Base-by-base conservation (phyloP, 1,140 invertebrate species). In the Meloidogyne chitwoodi region DNA sequence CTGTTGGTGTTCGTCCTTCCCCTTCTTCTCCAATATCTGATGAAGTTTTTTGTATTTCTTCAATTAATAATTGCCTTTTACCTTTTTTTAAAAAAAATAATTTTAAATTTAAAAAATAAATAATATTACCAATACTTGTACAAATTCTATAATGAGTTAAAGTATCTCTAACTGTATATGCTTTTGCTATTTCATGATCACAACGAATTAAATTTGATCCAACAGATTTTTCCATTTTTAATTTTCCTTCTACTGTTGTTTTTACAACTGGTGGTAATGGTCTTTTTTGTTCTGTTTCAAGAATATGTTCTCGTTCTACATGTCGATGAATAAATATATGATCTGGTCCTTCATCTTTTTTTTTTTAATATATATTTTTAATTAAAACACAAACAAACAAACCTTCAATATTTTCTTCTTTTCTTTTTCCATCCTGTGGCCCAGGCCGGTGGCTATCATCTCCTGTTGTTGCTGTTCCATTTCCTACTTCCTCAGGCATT, bases 141-240 rank as follows among this genome's bases (percentile, higher is more conserved):
- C 68, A 27, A 67, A 82, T 82, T 56, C 56, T 64, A 67, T 82
- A 82, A 56, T 83, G 82, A 11, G 82, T 82, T 19, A 73, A 74
- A 1, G 82, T 84, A 41, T 82, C 80, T 26, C 82, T 72, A 66
- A 82, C 74, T 24, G 81, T 82, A 68, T 81, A 81, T 5, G 80
- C 80, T 41, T 83, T 82, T 6, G 79, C 74, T n/a, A 84, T 75
- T 41, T 68, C 66, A 44, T 82, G 79, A 27, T 82, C 80, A 44
- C 82, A 69, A 56, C 48, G 66, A 16, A 61, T 12, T 26, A 81
- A 63, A 31, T 83, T 38, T 16, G 82, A 22, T 14, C 80, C 80
- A 24, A 82, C 80, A 26, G 74, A 76, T 68, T 82, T 82, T 63
- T 82, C 82, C 74, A 83, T 83, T 75, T 83, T 81, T 48, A 82